phyloP scores from a whole-genome alignment of 2,797 vertebrate species.

The Amblyopsis hoosieri region DNA sequence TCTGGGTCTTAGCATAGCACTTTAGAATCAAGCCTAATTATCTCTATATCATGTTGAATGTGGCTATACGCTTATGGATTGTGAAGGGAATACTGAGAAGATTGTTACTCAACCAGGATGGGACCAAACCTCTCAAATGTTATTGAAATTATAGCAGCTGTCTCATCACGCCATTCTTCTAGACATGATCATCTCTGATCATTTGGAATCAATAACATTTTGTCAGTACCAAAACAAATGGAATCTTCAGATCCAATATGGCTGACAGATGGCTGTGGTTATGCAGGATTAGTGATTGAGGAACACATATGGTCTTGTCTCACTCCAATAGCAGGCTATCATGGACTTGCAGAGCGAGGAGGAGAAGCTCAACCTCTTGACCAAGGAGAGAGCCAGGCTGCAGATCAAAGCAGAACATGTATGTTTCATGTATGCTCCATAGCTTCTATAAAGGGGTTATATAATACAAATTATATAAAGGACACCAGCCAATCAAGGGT shows the following conservation, averaged over 20 bases:
- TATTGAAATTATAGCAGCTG: constrained; percentile 4
- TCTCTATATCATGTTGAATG: constrained; percentile 16
- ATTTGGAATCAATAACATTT: constrained; percentile 39
- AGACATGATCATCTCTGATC: constrained; percentile 33
- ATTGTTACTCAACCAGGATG: neutral
- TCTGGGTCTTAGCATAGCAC: constrained; percentile 31
- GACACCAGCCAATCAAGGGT: too few relatives aligned
- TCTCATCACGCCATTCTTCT: constrained; percentile 4
- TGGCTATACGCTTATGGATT: constrained; percentile 19
- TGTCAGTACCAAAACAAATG: constrained; percentile 35
- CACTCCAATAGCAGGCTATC: constrained; percentile 68
- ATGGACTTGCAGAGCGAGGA: constrained; percentile 79
- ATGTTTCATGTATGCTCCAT: constrained; percentile 23
- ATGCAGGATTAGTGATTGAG: constrained; percentile 21
- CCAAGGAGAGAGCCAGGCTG: constrained; percentile 76
- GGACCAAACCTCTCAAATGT: neutral
- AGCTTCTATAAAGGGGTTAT: neutral
- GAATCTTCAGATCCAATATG: constrained; percentile 44
- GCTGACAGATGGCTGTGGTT: constrained; percentile 40
- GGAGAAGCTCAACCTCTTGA: constrained; percentile 79
- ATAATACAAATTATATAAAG: neutral
- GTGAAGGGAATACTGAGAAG: constrained; percentile 6
- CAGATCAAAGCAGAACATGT: constrained; percentile 76
- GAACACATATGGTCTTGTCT: constrained; percentile 52
- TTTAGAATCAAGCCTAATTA: constrained; percentile 39